Base-by-base conservation (phyloP, 2,797 vertebrate genomes). In the Craterocephalus amniculus region DNA sequence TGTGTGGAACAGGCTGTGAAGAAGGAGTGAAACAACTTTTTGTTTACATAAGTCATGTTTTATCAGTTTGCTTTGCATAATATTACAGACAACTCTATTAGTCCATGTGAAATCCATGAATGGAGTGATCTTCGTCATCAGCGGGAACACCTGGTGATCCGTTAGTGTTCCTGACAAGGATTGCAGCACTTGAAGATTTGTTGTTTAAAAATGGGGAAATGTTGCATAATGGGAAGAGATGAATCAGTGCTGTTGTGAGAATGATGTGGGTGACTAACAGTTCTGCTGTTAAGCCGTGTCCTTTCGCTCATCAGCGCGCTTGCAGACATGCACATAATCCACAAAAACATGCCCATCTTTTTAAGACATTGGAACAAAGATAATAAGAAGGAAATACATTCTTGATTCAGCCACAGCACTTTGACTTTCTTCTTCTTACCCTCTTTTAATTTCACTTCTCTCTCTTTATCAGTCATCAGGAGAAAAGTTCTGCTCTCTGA, bases 201-300 rank as follows among this genome's bases (percentile, higher is more conserved):
- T 79, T 69, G 63, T 58, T 32, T 59, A 76, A 80, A 36, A 26
- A 38, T 59, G 35, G 63, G 18, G 69, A 62, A 55, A 36, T 4
- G 38, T 78, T 87, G 78, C 10, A 0, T 69, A 87, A 81, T 67
- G 7, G 27, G 63, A 1, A 52, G 68, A 78, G 79, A 34, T 87
- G 83, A 87, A 58, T 88, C 83, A 87, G 56, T 63, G 66, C 54
- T 48, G 55, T 35, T 58, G 58, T 61, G 67, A 18, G 32, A n/a
- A n/a, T n/a, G 63, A 64, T 29, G 36, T n/a, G 59, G 32, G 35
- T 80, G 81, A 87, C 77, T 76, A 77, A 79, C 56, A 1, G 48
- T n/a, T 18, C 31, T 60, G 58, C 48, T 58, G 34, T 66, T 36
- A 69, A 62, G 31, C 59, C n/a, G 6, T 31, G 51, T 45, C 55